Evolutionary conservation across 2,888 invertebrate species (phyloP), one percentile per base, ranked within the genome.

Genomic region (Chloroclystis v-ata): DNA sequence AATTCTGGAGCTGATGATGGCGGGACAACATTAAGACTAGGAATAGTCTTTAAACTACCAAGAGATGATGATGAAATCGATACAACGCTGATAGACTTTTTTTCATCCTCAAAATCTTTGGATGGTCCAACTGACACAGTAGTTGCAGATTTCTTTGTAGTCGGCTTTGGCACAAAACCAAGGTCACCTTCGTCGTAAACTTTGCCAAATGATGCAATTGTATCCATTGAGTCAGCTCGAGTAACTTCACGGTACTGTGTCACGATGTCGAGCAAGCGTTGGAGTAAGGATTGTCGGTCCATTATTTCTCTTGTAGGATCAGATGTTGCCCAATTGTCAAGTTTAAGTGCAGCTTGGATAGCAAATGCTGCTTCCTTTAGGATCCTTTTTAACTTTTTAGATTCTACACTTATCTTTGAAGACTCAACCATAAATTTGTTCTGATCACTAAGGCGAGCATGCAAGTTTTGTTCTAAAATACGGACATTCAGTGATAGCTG

Each of bases 181-280:
- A 92, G 87, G 68, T 92, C 92, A 8, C 93, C 93, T 54, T 90
- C 89, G 38, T 86, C 79, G 58, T 93, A 93, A 13, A 91, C 78
- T 28, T 86, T 87, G 1, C 78, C 82, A 16, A 89, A 65, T 0
- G 91, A 90, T 16, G 85, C 84, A 28, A 85, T 65, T 33, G 90
- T 85, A 14, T 79, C 78, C 46, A 72, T 59, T 9, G 87, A 86
- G 49, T 80, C 83, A 2, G 79, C 67, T 13, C 69, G 71, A 54
- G 82, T 72, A 10, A 82, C 66, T 39, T 86, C 87, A 11, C 75
- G 79, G 49, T 78, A 82, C 47, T 85, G 79, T 11, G 77, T 74
- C 28, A 91, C 69, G 39, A 90, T 89, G 13, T 82, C 78, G 1
- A 93, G 74, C 5, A 93, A 72, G 57, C 87, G 89, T 38, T 90